Evolutionary conservation across 2,888 invertebrate species (phyloP).

Genomic region (Apotomis capreana): DNA sequence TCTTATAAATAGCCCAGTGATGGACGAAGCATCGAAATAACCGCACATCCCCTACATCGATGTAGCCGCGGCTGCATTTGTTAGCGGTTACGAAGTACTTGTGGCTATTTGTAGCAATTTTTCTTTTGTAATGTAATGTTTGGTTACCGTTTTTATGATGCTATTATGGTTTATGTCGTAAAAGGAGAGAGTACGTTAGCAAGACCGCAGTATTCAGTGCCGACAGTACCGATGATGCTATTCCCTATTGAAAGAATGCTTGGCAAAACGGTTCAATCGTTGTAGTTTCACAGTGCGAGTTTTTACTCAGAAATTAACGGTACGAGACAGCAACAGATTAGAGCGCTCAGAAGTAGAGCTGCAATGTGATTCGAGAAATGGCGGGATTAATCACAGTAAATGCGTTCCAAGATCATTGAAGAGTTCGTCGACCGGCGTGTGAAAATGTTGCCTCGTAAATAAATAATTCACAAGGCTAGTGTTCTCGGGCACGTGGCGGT

Average conservation of each 20-base stretch:
- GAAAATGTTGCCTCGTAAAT: constrained; percentile 83
- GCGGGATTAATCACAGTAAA: constrained; percentile 77
- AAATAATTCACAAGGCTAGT: constrained; percentile 84
- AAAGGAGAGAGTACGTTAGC: constrained; percentile 14
- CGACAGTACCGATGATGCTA: background rate
- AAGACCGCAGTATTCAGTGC: constrained; percentile 4
- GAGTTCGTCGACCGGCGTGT: constrained; percentile 82
- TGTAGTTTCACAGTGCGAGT: background rate
- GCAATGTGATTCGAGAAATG: constrained; percentile 53
- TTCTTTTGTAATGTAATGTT: constrained; percentile 30
- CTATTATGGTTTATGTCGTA: constrained; percentile 27
- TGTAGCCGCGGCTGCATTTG: constrained; percentile 46
- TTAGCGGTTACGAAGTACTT: constrained; percentile 40
- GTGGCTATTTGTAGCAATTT: constrained; percentile 31
- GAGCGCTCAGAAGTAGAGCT: constrained; percentile 32
- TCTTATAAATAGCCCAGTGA: constrained; percentile 61
- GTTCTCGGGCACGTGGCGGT: constrained; percentile 80
- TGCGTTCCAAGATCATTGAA: constrained; percentile 79
- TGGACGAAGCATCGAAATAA: constrained; percentile 56
- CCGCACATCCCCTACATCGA: constrained; percentile 55
- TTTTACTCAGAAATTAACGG: background rate
- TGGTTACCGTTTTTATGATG: constrained; percentile 31
- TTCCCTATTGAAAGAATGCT: background rate
- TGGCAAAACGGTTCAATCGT: no score
- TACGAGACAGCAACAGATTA: constrained; percentile 7